These are phyloP conservation scores for Aphrophora alni DNA, from an alignment of 2,888 invertebrate genomes.

Conservation along the genomic window DNA sequence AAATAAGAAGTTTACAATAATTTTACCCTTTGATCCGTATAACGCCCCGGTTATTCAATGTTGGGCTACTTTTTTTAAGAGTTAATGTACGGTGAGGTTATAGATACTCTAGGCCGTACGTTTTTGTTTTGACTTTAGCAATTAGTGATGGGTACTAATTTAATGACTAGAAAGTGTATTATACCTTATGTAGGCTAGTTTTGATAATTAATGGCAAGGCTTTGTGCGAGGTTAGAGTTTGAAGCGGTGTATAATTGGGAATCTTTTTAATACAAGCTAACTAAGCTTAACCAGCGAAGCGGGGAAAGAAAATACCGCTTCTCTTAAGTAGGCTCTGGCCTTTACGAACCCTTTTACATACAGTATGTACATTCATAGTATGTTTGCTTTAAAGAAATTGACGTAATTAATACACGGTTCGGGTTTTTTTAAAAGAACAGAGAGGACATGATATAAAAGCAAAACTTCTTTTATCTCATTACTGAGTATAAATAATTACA, in stretches of 20 bases:
- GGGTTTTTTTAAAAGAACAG: background rate
- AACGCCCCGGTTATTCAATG: background rate
- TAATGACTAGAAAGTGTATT: constrained; percentile 40
- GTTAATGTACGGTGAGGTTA: background rate
- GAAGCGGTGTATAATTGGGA: background rate
- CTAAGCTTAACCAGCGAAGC: background rate
- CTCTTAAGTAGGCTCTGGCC: background rate
- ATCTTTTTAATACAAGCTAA: background rate
- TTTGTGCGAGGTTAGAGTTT: background rate
- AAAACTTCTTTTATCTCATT: background rate
- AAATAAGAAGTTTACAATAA: background rate
- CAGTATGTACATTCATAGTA: background rate
- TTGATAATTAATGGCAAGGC: background rate
- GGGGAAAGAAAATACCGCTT: no score
- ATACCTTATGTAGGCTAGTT: background rate
- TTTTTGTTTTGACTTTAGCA: background rate
- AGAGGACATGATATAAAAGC: background rate
- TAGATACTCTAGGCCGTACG: background rate
- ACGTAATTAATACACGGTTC: background rate
- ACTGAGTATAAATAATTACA: background rate
- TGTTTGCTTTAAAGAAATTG: no score
- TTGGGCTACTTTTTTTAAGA: background rate
- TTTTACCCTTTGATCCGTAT: background rate
- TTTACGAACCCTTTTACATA: background rate
- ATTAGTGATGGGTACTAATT: constrained; percentile 46